Evolutionary conservation across 1,140 invertebrate species (phyloP), one percentile per base, ranked within the genome.

Genomic region (Yoshiicerus persimilis): DNA sequence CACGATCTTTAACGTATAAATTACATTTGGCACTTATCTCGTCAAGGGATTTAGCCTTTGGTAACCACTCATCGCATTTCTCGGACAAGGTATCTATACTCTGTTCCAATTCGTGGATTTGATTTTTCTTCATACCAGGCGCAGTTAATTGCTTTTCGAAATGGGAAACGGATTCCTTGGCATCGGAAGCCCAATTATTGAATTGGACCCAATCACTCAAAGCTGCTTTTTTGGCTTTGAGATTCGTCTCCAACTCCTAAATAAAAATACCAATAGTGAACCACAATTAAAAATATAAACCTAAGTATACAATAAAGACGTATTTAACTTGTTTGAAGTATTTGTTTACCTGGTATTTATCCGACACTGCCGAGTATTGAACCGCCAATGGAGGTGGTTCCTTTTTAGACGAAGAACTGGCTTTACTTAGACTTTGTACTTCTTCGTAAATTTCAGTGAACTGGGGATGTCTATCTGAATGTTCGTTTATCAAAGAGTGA

Each of bases 201-300:
- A 98, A 93, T 89, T 97, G 96, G 1, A 94, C 94, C 96, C 97
- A 98, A 89, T 96, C 96, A 92, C 97, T 95, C 30, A 98, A 92
- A 23, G 95, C 94, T 0, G 93, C 93, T 92, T 96, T 96, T 91
- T 96, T 96, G 89, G 95, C 94, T 91, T 94, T 93, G 86, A 98
- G 93, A 89, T 96, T 95, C 25, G 95, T 94, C 91, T 97, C 96
- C 11, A 97, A 94, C 23, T 95, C 32, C 85, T 86, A 10, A n/a
- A n/a, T n/a, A 80, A 77, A 77, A 8, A 36, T 80, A n/a, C 0
- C 4, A 38, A 23, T 9, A 80, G 4, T 1, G 4, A 77, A 77
- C 16, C 2, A 20, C 5, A 77, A 34, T 13, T 30, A 13, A 30
- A 13, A 66, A 66, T 23, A 56, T 85, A 83, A 13, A 4, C 77